Evolutionary conservation across 2,113 vertebrate genomes (phyloP).

Genomic region (Sciurus niger): DNA sequence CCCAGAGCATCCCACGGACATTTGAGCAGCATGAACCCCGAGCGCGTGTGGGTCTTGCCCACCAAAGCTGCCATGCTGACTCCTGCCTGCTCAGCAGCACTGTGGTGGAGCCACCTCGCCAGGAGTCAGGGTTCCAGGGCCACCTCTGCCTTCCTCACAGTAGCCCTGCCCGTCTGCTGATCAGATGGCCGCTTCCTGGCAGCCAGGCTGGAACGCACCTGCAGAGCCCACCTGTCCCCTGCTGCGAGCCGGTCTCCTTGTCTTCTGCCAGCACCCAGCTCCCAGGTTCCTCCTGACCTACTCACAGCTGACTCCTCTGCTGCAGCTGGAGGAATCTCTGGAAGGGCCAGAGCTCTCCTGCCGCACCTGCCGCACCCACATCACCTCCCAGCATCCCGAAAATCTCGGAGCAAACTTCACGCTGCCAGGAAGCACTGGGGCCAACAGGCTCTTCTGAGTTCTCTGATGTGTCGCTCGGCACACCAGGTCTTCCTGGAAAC

Average conservation of each 20-base stretch:
- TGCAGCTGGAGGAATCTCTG: not conserved
- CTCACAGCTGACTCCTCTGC: not conserved
- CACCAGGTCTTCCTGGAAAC: fast-evolving
- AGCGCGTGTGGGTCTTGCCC: not conserved
- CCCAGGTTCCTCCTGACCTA: not conserved
- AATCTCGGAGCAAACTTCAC: not conserved
- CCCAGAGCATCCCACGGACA: not conserved
- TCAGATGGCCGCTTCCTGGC: not conserved
- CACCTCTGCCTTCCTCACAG: not conserved
- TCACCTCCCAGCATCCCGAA: not conserved
- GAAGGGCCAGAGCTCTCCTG: not conserved
- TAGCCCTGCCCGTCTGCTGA: not conserved
- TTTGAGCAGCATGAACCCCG: not conserved
- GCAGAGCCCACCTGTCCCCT: too few species aligned
- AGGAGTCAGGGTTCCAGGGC: fast-evolving
- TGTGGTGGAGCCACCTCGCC: too few species aligned
- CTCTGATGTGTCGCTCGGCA: not conserved
- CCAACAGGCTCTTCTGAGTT: not conserved
- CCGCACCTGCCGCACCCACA: not conserved
- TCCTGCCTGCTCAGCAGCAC: too few species aligned
- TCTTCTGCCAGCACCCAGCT: too few species aligned
- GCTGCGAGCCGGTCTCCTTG: not conserved
- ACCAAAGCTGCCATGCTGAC: not conserved
- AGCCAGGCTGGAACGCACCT: too few species aligned
- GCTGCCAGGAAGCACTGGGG: not conserved